Evolutionary conservation across 2,888 invertebrate species (phyloP).

Genomic region (Anthophora plumipes): DNA sequence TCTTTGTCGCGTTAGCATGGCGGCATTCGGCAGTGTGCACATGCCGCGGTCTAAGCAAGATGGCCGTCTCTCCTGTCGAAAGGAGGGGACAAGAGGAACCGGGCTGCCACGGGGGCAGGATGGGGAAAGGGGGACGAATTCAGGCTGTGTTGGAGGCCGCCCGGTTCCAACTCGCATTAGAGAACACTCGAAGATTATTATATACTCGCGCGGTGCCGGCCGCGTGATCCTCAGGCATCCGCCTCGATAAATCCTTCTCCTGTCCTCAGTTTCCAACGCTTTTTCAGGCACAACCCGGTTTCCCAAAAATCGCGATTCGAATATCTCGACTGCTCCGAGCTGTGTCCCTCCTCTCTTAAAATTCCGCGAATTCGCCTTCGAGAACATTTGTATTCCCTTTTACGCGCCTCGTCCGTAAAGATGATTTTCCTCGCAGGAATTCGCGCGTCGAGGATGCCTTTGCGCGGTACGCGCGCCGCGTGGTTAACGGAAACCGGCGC

Average conservation of each 20-base stretch:
- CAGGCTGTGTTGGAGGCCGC: constrained; percentile 81
- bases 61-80: constrained; percentile 68
- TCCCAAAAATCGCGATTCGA: too few relatives aligned
- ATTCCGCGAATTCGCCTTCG: background rate
- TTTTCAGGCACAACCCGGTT: too few relatives aligned
- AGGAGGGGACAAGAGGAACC: constrained; percentile 59
- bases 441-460: background rate
- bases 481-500: background rate
- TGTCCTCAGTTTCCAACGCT: constrained; percentile 51
- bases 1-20: constrained; percentile 71
- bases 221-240: constrained; percentile 81
- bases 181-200: constrained; percentile 83
- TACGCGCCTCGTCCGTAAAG: background rate
- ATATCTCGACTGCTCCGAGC: too few relatives aligned
- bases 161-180: constrained; percentile 83
- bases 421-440: background rate
- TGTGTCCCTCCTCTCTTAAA: background rate
- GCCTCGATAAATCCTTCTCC: constrained; percentile 76
- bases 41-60: constrained; percentile 67
- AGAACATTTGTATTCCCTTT: background rate
- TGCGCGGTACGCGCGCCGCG: background rate
- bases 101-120: constrained; percentile 45
- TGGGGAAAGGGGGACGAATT: constrained; percentile 69
- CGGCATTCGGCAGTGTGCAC: constrained; percentile 71
- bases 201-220: constrained; percentile 71